Evolutionary conservation across 2,888 invertebrate genomes (phyloP).

Genomic region (Epinotia ramella): DNA sequence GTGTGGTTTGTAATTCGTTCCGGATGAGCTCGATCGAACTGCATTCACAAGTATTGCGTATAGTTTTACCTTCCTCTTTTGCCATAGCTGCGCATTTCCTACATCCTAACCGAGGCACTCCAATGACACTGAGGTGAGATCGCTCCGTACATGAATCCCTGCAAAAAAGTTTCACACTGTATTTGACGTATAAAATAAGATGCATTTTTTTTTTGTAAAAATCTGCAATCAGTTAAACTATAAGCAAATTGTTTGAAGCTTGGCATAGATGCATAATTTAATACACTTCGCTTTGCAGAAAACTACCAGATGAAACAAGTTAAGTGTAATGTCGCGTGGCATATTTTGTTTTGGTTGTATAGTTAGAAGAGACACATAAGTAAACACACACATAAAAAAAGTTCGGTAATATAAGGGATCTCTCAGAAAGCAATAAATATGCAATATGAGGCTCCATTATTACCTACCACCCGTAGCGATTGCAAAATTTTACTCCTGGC

Average conservation of each 20-base stretch:
- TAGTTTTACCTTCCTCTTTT: conserved; percentile 76
- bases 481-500: too few relatives aligned
- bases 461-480: too few relatives aligned
- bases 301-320: not conserved
- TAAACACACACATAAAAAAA: too few relatives aligned
- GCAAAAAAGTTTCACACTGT: conserved; percentile 39
- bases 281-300: not conserved
- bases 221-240: too few relatives aligned
- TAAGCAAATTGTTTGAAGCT: too few relatives aligned
- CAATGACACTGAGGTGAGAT: conserved; percentile 82
- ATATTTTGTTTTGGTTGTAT: not conserved
- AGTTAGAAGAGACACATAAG: too few relatives aligned
- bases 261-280: too few relatives aligned
- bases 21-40: not conserved
- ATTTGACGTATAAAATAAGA: not conserved
- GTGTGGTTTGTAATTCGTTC: not conserved
- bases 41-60: not conserved
- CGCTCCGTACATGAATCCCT: conserved; percentile 81
- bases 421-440: too few relatives aligned
- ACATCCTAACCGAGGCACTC: conserved; percentile 87
- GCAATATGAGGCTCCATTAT: too few relatives aligned
- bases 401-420: too few relatives aligned
- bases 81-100: conserved; percentile 85
- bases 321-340: not conserved
- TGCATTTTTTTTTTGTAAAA: too few relatives aligned